phyloP scores from a whole-genome alignment of 2,888 invertebrate species.

The Xanthostigma xanthostigma region DNA sequence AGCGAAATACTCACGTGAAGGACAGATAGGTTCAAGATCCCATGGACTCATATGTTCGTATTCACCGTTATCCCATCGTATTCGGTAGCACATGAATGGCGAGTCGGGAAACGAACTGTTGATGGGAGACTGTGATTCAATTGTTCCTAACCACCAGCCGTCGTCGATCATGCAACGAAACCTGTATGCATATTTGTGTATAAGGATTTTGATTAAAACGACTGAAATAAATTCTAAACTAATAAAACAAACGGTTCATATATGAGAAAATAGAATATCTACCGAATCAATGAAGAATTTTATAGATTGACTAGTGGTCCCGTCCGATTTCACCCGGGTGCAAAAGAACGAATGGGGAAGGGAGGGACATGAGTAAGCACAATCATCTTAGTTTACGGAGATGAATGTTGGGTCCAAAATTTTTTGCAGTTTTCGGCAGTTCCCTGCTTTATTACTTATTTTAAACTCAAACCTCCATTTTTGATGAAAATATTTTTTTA shows the following conservation, averaged over 20 bases:
- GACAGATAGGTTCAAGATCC: constrained; percentile 85
- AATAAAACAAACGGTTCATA: constrained; percentile 3
- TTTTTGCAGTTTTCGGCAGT: no score
- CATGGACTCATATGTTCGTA: constrained; percentile 83
- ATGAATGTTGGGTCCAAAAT: no score
- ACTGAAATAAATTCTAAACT: constrained; percentile 4
- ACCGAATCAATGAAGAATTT: constrained; percentile 2
- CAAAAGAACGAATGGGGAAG: no score
- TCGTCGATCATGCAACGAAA: constrained; percentile 92
- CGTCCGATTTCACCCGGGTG: no score
- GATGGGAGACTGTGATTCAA: constrained; percentile 50
- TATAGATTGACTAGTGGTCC: neutral
- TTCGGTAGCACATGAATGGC: constrained; percentile 56
- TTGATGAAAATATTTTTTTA: no score
- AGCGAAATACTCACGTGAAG: constrained; percentile 33
- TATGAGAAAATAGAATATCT: constrained; percentile 17
- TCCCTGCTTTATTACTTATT: no score
- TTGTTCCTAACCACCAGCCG: constrained; percentile 90
- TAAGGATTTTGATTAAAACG: constrained; percentile 11
- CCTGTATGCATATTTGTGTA: constrained; percentile 27
- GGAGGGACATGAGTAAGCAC: no score
- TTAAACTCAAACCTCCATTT: no score
- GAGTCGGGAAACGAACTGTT: constrained; percentile 54
- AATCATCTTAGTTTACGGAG: no score
- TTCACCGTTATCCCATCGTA: constrained; percentile 87